Evolutionary conservation across 2,113 vertebrate genomes (phyloP), one percentile per base, ranked within the genome.

Genomic region (Syngnathus typhle): DNA sequence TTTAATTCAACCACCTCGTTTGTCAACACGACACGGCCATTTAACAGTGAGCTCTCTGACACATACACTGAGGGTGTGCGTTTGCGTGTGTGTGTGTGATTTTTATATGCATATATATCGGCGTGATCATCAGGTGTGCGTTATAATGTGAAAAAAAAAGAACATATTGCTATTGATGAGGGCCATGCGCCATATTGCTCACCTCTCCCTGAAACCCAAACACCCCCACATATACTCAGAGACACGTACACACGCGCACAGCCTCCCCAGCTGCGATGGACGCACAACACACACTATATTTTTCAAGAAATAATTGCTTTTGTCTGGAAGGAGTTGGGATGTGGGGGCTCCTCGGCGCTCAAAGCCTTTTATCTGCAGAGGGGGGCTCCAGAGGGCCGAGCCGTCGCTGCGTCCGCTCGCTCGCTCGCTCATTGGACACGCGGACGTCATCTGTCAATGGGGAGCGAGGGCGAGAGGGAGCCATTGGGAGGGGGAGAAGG

Each of bases 251-350:
- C 76, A 41, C 78, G 52, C 78, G 77, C 84, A 52, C 79, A 78
- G 85, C 79, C 80, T 79, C 82, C 78, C 77, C 79, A 77, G 70
- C 77, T 62, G 71, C 73, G 64, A 87, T 80, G 85, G 82, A 88
- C 87, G 77, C 85, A 84, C 89, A 88, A 89, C 91, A 89, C 80
- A 86, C 87, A 90, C 89, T 82, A 83, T 85, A 84, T 85, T 87
- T 89, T 87, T 87, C 88, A 89, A 90, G 90, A 91, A 91, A 91
- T 91, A 92, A 91, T 91, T 92, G 90, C 90, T 91, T 91, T 90
- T 91, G 90, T 91, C 89, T 91, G 90, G 89, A 91, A 90, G 88
- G 90, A 91, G 87, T 89, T 90, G 87, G 87, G 87, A 86, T 84
- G 82, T 75, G 83, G 83, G 77, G 88, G 88, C 85, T 84, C 85